Percentiles rank a stretch among this genome's conserved stretches.
phyloP scores from a whole-genome alignment of 2,113 vertebrate species.

The Corythaixoides concolor region DNA sequence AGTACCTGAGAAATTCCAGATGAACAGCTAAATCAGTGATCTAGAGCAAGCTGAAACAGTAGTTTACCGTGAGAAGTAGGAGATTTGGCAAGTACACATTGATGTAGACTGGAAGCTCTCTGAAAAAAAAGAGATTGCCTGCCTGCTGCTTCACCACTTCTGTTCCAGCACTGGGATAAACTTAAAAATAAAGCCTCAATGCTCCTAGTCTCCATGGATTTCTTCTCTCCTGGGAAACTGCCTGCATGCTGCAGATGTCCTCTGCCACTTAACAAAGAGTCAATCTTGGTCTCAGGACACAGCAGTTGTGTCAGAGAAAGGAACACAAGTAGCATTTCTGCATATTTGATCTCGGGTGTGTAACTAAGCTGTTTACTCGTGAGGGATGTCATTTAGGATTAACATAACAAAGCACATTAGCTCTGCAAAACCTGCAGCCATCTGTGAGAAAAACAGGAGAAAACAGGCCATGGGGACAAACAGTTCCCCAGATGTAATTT shows the following conservation, averaged over 20 bases:
- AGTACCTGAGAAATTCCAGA: not conserved
- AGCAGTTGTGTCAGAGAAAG: not conserved
- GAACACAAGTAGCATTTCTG: not conserved
- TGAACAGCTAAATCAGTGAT: accelerated
- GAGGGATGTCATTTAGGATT: not conserved
- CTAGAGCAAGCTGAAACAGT: not conserved
- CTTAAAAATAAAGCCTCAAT: not conserved
- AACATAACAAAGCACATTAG: not conserved
- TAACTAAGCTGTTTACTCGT: not conserved
- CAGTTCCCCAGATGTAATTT: conserved; percentile 46
- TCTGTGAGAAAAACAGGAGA: conserved; percentile 37
- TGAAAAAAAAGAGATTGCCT: not conserved
- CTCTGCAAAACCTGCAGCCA: conserved; percentile 15
- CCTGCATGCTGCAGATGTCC: not conserved
- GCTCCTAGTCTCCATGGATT: not conserved
- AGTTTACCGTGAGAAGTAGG: not conserved
- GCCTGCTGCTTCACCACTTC: not conserved
- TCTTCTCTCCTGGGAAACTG: not conserved
- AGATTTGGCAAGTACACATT: not conserved
- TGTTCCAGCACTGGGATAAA: not conserved
- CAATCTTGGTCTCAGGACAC: not conserved
- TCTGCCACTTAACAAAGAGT: not conserved
- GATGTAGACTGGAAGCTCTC: not conserved
- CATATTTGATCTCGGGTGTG: not conserved
- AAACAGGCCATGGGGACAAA: conserved; percentile 45